phyloP scores from a whole-genome alignment of 2,888 invertebrate species.

The Hetaerina titia region DNA sequence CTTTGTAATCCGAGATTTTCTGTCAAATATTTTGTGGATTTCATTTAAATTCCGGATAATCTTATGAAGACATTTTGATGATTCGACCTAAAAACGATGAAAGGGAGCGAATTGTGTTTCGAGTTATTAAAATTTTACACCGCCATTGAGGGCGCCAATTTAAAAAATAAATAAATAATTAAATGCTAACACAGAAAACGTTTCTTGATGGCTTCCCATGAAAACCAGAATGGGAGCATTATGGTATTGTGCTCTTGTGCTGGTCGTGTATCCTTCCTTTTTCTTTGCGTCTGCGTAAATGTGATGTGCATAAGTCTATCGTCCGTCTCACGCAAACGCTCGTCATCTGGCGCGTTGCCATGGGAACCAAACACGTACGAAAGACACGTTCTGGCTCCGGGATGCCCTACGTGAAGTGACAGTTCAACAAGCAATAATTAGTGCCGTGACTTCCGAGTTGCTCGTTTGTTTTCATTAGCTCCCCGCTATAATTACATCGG shows the following conservation, averaged over 20 bases:
- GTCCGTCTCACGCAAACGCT: neutral
- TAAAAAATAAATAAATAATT: too few species aligned
- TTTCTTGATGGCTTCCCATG: neutral
- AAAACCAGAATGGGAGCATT: neutral
- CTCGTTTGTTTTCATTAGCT: neutral
- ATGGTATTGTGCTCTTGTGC: neutral
- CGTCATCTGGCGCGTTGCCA: constrained; percentile 5
- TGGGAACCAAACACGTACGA: constrained; percentile 2
- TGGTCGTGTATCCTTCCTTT: neutral
- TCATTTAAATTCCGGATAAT: too few species aligned
- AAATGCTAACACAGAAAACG: neutral
- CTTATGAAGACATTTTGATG: too few species aligned
- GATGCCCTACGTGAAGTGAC: neutral
- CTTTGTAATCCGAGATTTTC: too few species aligned
- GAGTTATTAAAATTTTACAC: too few species aligned
- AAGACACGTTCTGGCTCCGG: neutral
- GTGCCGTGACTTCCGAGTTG: neutral
- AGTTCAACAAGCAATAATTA: constrained; percentile 1
- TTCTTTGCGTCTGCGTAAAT: neutral
- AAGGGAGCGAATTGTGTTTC: too few species aligned
- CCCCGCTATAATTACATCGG: neutral
- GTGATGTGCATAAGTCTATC: neutral
- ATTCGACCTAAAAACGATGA: too few species aligned
- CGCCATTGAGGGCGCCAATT: too few species aligned
- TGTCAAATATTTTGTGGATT: too few species aligned